phyloP scores from a whole-genome alignment of 2,797 vertebrate genomes.

The Etheostoma perlongum region DNA sequence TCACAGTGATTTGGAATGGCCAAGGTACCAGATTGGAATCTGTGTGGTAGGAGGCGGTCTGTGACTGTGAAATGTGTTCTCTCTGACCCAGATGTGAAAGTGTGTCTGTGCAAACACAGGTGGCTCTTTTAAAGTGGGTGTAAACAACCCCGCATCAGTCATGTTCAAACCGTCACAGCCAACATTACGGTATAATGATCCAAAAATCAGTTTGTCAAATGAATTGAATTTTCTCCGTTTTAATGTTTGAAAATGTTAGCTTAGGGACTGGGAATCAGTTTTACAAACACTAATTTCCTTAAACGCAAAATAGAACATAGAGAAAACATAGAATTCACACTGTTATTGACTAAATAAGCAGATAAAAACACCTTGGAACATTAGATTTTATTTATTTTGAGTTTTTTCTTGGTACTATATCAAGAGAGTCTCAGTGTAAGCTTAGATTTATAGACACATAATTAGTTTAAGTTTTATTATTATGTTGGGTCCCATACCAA shows the following conservation, averaged over 20 bases:
- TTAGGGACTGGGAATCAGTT: neutral
- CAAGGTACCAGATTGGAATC: constrained; percentile 33
- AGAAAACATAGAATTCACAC: too few species aligned
- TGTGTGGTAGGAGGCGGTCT: constrained; percentile 16
- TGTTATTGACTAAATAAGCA: too few species aligned
- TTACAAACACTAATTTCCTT: too few species aligned
- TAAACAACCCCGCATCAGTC: constrained; percentile 4
- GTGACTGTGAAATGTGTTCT: constrained; percentile 27
- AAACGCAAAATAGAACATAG: too few species aligned
- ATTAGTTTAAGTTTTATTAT: too few species aligned
- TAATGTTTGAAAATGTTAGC: neutral
- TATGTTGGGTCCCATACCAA: too few species aligned
- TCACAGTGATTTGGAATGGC: constrained; percentile 8
- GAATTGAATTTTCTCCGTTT: neutral
- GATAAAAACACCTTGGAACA: too few species aligned
- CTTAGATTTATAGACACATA: too few species aligned
- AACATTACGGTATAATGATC: neutral
- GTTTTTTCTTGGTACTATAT: too few species aligned
- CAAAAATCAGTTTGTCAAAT: neutral
- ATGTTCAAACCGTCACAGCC: neutral
- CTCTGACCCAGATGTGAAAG: constrained; percentile 40
- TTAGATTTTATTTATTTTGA: too few species aligned
- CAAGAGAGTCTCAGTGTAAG: too few species aligned
- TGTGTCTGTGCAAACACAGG: constrained; percentile 34
- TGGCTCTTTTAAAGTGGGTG: constrained; percentile 6